These are phyloP conservation scores for Cheirogaleus major DNA, from an alignment of 2,797 vertebrate genomes.

Conservation along the genomic window DNA sequence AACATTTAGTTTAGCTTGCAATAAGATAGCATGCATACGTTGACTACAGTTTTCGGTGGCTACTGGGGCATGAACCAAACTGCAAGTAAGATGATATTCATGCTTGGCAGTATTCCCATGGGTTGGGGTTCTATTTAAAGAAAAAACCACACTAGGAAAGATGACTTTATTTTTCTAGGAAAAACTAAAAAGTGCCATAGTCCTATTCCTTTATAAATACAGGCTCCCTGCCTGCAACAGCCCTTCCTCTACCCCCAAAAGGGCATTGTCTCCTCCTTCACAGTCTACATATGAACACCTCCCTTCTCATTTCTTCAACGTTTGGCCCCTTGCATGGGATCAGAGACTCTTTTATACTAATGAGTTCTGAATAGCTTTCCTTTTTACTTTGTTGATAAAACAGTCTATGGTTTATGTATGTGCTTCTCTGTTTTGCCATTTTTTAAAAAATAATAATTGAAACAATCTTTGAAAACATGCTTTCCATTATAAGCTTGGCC, in stretches of 20 bases:
- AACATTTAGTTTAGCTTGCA: too few species aligned
- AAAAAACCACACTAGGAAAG: background rate
- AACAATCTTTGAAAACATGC: constrained; percentile 7
- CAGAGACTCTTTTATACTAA: background rate
- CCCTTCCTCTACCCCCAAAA: background rate
- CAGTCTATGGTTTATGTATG: background rate
- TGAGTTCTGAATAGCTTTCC: background rate
- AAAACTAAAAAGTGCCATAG: background rate
- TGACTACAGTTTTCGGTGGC: background rate
- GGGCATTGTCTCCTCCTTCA: background rate
- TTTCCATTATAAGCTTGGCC: background rate
- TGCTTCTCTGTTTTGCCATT: background rate
- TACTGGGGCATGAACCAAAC: background rate
- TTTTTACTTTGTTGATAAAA: background rate
- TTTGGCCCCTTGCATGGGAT: background rate
- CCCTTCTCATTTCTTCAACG: background rate
- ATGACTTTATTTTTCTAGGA: constrained; percentile 20
- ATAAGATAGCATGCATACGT: background rate
- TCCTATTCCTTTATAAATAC: background rate
- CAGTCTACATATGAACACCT: background rate
- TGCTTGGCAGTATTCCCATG: background rate
- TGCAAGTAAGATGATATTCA: background rate
- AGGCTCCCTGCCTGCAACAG: background rate
- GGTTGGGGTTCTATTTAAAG: background rate
- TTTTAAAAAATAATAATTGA: background rate